Conservation (phyloP, 2,888 invertebrate species). For the Eucriotettix oculatus region DNA sequence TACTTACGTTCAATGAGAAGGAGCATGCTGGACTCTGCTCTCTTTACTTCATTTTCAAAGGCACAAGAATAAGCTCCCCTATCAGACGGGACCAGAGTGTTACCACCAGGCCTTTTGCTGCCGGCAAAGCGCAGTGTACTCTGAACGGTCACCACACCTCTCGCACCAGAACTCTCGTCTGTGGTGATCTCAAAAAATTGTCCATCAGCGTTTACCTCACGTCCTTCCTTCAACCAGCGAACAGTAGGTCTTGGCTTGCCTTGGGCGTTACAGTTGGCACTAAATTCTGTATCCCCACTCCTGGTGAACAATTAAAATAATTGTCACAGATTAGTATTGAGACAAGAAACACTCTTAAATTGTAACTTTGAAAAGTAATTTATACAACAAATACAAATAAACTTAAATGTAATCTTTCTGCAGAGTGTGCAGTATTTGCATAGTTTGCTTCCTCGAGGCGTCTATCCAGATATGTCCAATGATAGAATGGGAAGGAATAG, state of each 20-base stretch:
- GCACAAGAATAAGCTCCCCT: constrained; percentile 75
- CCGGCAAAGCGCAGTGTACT: constrained; percentile 69
- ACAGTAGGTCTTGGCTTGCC: constrained; percentile 76
- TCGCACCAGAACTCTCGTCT: constrained; percentile 57
- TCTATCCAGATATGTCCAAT: too few relatives aligned
- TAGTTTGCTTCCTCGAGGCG: too few relatives aligned
- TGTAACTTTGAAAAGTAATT: too few relatives aligned
- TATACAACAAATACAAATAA: too few relatives aligned
- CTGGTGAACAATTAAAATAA: constrained; percentile 22
- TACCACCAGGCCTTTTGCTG: constrained; percentile 54
- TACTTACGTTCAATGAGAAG: constrained; percentile 74
- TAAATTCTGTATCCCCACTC: constrained; percentile 62
- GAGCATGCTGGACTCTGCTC: constrained; percentile 77
- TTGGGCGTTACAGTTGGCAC: constrained; percentile 68
- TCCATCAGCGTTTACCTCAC: constrained; percentile 57
- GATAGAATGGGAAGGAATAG: too few relatives aligned
- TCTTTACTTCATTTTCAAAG: constrained; percentile 79
- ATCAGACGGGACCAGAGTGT: constrained; percentile 66
- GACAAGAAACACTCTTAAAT: too few relatives aligned
- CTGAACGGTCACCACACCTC: constrained; percentile 66
- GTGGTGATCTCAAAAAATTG: constrained; percentile 70
- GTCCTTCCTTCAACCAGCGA: constrained; percentile 73
- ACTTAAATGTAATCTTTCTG: too few relatives aligned
- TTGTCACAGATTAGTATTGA: too few relatives aligned
- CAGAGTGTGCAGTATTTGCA: too few relatives aligned